phyloP scores from a whole-genome alignment of 2,797 vertebrate species.

The Tympanoctomys barrerae region DNA sequence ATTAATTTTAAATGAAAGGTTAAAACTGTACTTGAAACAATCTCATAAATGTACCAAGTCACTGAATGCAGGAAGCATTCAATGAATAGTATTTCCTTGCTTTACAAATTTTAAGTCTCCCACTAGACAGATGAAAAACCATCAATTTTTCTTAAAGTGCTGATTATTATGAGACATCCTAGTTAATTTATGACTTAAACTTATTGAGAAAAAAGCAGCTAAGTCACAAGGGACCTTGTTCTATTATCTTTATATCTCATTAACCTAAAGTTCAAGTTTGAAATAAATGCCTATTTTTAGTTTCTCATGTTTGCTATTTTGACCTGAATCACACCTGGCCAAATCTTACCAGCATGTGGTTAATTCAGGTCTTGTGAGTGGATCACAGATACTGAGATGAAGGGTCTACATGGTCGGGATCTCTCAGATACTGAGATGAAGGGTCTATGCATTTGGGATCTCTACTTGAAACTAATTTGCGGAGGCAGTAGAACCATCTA shows the following conservation, averaged over 20 bases:
- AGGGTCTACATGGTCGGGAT: neutral
- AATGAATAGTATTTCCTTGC: neutral
- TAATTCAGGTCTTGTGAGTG: neutral
- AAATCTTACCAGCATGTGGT: neutral
- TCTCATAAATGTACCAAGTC: neutral
- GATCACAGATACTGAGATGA: neutral
- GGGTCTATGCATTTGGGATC: neutral
- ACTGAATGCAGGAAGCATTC: neutral
- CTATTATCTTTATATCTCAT: neutral
- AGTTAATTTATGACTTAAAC: neutral
- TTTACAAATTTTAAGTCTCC: neutral
- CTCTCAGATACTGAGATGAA: neutral
- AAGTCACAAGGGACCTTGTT: neutral
- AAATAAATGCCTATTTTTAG: neutral
- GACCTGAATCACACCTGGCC: neutral
- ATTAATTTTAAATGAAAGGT: neutral
- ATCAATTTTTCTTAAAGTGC: neutral
- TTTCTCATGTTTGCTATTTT: neutral
- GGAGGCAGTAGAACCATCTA: neutral
- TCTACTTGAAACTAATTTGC: neutral
- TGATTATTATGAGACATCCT: neutral
- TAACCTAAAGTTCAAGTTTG: neutral
- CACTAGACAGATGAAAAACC: neutral
- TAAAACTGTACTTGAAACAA: conserved; percentile 1
- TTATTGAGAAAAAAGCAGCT: neutral